Conservation (phyloP, 1,140 invertebrate species). For the Drosophila ironensis region DNA sequence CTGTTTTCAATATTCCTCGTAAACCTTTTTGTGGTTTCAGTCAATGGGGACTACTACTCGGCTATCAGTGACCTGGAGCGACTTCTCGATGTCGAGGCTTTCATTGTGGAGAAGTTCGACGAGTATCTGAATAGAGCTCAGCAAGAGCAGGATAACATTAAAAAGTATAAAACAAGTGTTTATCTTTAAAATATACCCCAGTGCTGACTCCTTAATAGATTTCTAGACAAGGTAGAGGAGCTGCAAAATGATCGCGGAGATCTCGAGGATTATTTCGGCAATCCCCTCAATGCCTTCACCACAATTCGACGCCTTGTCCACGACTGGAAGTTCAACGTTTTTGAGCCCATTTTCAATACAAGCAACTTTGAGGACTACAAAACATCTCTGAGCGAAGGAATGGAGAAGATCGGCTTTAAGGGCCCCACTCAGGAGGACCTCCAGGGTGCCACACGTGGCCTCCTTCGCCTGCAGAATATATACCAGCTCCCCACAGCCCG, state of each 20-base stretch:
- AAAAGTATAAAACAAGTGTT: slow-evolving; percentile 15
- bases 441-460: slow-evolving; percentile 94
- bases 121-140: slow-evolving; percentile 31
- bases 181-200: background rate
- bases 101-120: slow-evolving; percentile 35
- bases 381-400: slow-evolving; percentile 85
- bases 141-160: slow-evolving; percentile 13
- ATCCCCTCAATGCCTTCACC: slow-evolving; percentile 61
- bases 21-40: background rate
- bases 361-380: slow-evolving; percentile 9
- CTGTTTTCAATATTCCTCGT: background rate
- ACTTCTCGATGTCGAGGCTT: slow-evolving; percentile 37
- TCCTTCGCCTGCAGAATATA: slow-evolving; percentile 96
- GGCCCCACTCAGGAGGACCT: slow-evolving; percentile 93
- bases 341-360: slow-evolving; percentile 57
- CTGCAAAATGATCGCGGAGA: slow-evolving; percentile 11
- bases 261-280: slow-evolving; percentile 37
- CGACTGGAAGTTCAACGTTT: slow-evolving; percentile 91
- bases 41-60: slow-evolving; percentile 29
- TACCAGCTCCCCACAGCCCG: slow-evolving; percentile 93
- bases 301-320: slow-evolving; percentile 95
- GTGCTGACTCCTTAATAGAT: slow-evolving; percentile 8
- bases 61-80: slow-evolving; percentile 22
- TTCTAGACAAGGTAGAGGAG: slow-evolving; percentile 25
- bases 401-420: slow-evolving; percentile 82